Percentiles rank a stretch among this genome's conserved stretches.
Evolutionary conservation across 1,140 invertebrate genomes (phyloP).

Genomic region (Penaeus indicus): DNA sequence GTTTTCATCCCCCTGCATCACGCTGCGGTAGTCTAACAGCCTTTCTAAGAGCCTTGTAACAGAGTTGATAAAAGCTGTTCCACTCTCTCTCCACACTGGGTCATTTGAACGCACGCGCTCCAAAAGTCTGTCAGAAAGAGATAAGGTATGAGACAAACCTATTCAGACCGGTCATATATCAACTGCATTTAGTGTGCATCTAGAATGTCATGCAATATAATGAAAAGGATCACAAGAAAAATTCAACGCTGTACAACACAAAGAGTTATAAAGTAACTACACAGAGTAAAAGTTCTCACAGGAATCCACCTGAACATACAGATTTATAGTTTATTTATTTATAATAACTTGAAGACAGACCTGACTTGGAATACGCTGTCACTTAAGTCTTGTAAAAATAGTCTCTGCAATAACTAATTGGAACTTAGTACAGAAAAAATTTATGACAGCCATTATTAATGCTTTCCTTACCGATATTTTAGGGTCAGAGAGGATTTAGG

Average conservation of each 20-base stretch:
- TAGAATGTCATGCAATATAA: neutral
- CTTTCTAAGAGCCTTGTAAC: conserved; percentile 90
- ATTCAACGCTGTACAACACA: neutral
- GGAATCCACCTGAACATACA: too few species aligned
- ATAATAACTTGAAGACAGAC: too few species aligned
- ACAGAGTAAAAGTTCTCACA: too few species aligned
- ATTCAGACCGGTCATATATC: neutral
- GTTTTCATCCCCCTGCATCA: conserved; percentile 92
- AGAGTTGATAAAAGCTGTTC: conserved; percentile 90
- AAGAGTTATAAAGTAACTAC: neutral
- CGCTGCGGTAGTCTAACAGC: conserved; percentile 91
- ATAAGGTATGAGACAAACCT: neutral
- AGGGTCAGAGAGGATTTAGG: neutral
- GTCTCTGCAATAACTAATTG: too few species aligned
- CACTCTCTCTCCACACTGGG: conserved; percentile 90
- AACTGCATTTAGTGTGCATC: neutral
- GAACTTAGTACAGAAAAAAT: too few species aligned
- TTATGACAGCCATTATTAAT: too few species aligned
- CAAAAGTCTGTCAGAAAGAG: conserved; percentile 77
- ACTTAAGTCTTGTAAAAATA: too few species aligned
- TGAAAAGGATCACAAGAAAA: neutral
- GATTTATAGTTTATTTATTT: too few species aligned
- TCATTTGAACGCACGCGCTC: conserved; percentile 88
- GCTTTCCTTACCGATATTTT: conserved; percentile 8
- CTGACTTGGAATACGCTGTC: too few species aligned